phyloP scores from a whole-genome alignment of 2,113 vertebrate species.

The Lepisosteus osseus region DNA sequence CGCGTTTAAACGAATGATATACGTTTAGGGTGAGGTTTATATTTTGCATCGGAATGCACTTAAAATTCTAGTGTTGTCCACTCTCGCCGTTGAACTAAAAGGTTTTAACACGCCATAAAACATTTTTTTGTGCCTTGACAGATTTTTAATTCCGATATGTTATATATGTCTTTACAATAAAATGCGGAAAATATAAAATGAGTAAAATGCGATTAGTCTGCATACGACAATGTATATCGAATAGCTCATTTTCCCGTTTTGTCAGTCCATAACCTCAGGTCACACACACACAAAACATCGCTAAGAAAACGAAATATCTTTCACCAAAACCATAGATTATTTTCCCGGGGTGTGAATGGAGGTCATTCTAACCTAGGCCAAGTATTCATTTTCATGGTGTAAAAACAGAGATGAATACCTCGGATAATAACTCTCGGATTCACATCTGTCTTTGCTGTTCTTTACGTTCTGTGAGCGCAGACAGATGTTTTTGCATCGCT shows the following conservation, averaged over 20 bases:
- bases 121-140: too few species aligned
- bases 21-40: neutral
- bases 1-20: neutral
- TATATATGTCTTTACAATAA: too few species aligned
- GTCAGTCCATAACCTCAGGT: too few species aligned
- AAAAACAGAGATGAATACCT: slow-evolving; percentile 68
- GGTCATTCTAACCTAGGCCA: slow-evolving; percentile 41
- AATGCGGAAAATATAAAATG: too few species aligned
- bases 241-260: too few species aligned
- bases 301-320: neutral
- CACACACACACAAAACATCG: too few species aligned
- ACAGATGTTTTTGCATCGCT: slow-evolving; percentile 70
- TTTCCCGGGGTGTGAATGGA: slow-evolving; percentile 33
- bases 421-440: slow-evolving; percentile 70
- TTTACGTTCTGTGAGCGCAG: slow-evolving; percentile 67
- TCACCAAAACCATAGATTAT: slow-evolving; percentile 24
- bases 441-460: slow-evolving; percentile 72
- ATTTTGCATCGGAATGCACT: neutral
- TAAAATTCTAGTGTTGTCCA: too few species aligned
- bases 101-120: too few species aligned
- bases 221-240: too few species aligned
- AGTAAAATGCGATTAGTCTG: too few species aligned
- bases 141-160: too few species aligned
- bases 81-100: too few species aligned
- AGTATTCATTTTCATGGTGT: slow-evolving; percentile 71